phyloP scores from a whole-genome alignment of 2,797 vertebrate genomes.

The Phrynocephalus guinanensis region DNA sequence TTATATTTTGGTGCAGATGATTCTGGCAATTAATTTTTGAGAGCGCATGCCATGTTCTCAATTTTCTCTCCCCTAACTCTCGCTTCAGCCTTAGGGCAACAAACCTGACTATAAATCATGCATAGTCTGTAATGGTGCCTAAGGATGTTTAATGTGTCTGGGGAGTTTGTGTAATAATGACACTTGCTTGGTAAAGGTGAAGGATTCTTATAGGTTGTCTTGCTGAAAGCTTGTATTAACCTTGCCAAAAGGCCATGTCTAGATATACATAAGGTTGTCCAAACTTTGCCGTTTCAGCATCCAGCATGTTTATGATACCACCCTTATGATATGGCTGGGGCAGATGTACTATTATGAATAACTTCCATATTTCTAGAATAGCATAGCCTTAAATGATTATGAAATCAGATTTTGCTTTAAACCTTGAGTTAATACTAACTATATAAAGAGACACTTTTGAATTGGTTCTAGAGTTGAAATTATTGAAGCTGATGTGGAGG shows the following conservation, averaged over 20 bases:
- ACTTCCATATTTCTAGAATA: background rate
- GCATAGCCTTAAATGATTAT: background rate
- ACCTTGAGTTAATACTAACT: background rate
- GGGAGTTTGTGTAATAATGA: conserved; percentile 55
- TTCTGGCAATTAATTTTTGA: conserved; percentile 57
- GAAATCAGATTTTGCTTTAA: background rate
- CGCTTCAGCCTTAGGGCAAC: background rate
- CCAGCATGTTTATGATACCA: conserved; percentile 33
- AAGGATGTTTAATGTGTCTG: conserved; percentile 57
- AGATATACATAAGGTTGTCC: background rate
- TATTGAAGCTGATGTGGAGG: conserved; percentile 6
- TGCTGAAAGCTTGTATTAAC: conserved; percentile 49
- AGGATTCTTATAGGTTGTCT: background rate
- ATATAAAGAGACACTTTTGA: background rate
- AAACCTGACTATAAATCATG: conserved; percentile 55
- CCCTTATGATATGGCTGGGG: background rate
- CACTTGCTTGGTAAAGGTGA: conserved; percentile 56
- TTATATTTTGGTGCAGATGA: conserved; percentile 30
- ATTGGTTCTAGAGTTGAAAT: background rate
- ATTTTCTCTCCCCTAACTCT: background rate
- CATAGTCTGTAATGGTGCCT: conserved; percentile 45
- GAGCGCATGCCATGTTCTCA: conserved; percentile 13
- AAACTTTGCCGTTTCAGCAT: conserved; percentile 32
- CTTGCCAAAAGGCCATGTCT: conserved; percentile 21
- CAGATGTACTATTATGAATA: background rate